phyloP scores from a whole-genome alignment of 2,888 invertebrate genomes.

The Dryomyza anilis region DNA sequence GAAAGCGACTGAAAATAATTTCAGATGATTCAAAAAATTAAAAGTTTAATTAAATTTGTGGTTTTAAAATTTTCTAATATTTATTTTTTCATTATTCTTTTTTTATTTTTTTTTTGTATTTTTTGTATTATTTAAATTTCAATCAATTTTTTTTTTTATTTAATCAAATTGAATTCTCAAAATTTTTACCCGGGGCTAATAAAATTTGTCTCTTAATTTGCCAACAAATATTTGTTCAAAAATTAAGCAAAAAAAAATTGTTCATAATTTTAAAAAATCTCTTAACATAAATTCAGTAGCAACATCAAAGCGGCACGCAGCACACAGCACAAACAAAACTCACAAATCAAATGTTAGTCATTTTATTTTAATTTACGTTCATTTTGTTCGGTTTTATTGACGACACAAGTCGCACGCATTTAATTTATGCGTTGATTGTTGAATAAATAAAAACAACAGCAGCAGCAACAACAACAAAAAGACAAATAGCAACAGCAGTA shows the following conservation, averaged over 20 bases:
- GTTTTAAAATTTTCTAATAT: neutral
- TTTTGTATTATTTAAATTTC: neutral
- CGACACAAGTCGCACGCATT: conserved; percentile 8
- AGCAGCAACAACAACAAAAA: neutral
- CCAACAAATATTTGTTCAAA: no score
- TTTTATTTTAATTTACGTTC: neutral
- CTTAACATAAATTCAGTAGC: no score
- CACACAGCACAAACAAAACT: no score
- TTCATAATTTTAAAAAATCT: no score
- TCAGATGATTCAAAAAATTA: no score
- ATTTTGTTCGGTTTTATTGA: no score
- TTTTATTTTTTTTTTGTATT: neutral
- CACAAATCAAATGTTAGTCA: no score
- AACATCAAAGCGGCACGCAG: no score
- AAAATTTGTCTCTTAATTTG: no score
- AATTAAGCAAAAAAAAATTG: no score
- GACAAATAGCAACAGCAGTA: neutral
- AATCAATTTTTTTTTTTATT: neutral
- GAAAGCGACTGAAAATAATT: no score
- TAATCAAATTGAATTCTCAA: neutral
- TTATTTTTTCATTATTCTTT: neutral
- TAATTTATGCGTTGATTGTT: neutral
- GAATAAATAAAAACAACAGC: neutral
- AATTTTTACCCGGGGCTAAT: no score
- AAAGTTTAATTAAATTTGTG: neutral